These are phyloP conservation scores for Chelon auratus DNA, from an alignment of 2,797 vertebrate genomes.

Conservation along the genomic window DNA sequence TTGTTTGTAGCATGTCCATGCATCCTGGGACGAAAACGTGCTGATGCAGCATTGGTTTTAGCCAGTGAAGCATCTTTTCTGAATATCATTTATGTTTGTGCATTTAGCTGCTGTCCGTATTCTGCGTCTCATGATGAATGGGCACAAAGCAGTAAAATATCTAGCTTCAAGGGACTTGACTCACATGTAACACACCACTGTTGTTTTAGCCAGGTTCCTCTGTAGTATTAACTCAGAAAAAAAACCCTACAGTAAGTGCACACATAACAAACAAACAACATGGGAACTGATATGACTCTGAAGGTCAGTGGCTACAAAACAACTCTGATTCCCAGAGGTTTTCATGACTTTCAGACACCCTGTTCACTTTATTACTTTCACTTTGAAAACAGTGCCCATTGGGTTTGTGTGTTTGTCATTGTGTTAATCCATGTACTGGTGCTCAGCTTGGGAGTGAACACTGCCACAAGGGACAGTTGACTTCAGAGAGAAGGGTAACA, in stretches of 20 bases:
- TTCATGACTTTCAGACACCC: constrained; percentile 69
- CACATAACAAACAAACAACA: constrained; percentile 19
- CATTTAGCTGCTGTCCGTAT: constrained; percentile 7
- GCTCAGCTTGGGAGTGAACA: constrained; percentile 54
- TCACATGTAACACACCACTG: background rate
- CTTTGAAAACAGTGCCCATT: constrained; percentile 48
- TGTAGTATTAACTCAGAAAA: constrained; percentile 33
- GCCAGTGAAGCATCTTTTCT: constrained; percentile 25
- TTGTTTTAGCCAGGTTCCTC: constrained; percentile 43
- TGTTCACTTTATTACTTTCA: constrained; percentile 64
- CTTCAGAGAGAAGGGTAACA: constrained; percentile 34
- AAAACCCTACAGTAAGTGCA: constrained; percentile 28
- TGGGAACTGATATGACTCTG: constrained; percentile 52
- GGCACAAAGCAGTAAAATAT: background rate
- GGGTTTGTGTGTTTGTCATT: constrained; percentile 26
- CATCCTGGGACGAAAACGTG: constrained; percentile 30
- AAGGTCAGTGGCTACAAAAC: constrained; percentile 65
- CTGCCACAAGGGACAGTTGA: constrained; percentile 35
- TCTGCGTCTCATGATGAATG: constrained; percentile 13
- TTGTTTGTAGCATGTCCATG: constrained; percentile 20
- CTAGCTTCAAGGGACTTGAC: background rate
- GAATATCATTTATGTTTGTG: constrained; percentile 28
- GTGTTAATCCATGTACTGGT: constrained; percentile 48
- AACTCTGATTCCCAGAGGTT: constrained; percentile 57
- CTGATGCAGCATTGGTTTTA: constrained; percentile 37